These are phyloP conservation scores for Babylonia areolata DNA, from an alignment of 1,140 invertebrate species.

Conservation along the genomic window DNA sequence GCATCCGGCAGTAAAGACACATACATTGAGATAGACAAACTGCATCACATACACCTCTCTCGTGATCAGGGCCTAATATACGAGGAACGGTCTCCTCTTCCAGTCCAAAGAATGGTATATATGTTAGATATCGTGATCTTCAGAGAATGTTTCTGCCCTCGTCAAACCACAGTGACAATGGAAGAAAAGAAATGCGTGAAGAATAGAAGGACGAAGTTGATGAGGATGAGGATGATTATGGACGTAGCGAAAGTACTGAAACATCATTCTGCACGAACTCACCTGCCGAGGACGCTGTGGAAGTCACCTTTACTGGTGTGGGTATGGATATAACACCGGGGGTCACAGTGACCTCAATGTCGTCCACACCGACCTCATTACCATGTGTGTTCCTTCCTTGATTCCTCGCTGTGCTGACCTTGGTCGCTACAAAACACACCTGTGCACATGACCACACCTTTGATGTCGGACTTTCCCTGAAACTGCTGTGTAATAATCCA, in stretches of 20 bases:
- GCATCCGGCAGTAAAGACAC: no score
- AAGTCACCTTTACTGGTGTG: background rate
- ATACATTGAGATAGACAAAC: no score
- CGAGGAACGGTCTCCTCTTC: no score
- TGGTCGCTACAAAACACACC: slow-evolving; percentile 1
- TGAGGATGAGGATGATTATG: no score
- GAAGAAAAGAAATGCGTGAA: background rate
- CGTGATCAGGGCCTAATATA: no score
- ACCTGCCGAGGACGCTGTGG: background rate
- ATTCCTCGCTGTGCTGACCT: no score
- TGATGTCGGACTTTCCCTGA: background rate
- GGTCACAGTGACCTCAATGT: background rate
- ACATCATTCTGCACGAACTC: background rate
- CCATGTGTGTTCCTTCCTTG: background rate
- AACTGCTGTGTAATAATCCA: no score
- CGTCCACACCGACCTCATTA: background rate
- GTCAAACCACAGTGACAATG: no score
- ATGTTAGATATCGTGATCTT: no score
- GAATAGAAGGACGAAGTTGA: background rate
- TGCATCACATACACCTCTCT: no score
- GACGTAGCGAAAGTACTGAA: background rate
- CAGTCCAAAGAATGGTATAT: no score
- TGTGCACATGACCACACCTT: background rate
- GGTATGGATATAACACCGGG: background rate
- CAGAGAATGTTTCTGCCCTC: no score